A percentile compares a stretch with the other conserved stretches of the same genome.
These are phyloP conservation scores for Cydia amplana DNA, from an alignment of 1,140 invertebrate genomes.

Conservation along the genomic window DNA sequence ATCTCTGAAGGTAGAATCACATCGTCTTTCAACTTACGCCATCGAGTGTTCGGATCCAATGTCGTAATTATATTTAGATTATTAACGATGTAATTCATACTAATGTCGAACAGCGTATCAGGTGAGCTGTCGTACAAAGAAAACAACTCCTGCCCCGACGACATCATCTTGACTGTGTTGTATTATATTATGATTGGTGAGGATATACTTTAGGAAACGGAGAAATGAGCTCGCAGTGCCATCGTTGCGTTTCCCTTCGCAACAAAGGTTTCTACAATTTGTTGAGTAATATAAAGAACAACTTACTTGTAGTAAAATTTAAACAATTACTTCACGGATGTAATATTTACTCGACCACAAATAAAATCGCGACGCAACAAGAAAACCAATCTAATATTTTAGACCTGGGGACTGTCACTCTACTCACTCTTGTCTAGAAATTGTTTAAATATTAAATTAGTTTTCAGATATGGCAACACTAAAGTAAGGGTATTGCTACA, in stretches of 20 bases:
- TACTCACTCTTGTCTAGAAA: slow-evolving; percentile 10
- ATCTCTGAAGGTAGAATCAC: slow-evolving; percentile 69
- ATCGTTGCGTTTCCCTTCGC: slow-evolving; percentile 35
- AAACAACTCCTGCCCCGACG: slow-evolving; percentile 50
- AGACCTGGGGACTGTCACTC: not conserved
- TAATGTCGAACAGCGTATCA: slow-evolving; percentile 56
- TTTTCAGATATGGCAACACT: not conserved
- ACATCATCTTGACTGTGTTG: slow-evolving; percentile 43
- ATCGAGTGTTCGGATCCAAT: slow-evolving; percentile 48
- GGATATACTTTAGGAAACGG: slow-evolving; percentile 37
- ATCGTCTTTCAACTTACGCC: slow-evolving; percentile 60
- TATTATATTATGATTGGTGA: slow-evolving; percentile 6
- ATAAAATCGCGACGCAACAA: slow-evolving; percentile 30
- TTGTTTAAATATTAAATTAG: slow-evolving; percentile 19
- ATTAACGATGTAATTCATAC: slow-evolving; percentile 58
- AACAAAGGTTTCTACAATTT: not conserved
- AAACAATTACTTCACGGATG: not conserved
- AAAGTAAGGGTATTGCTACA: not conserved
- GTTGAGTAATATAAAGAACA: not conserved
- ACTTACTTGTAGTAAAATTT: not conserved
- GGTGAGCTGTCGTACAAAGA: slow-evolving; percentile 58
- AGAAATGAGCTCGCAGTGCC: slow-evolving; percentile 37
- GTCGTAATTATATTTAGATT: slow-evolving; percentile 61
- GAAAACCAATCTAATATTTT: slow-evolving; percentile 31
- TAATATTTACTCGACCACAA: not conserved